These are phyloP conservation scores for Centruroides vittatus DNA, from an alignment of 1,140 invertebrate species.

Conservation along the genomic window DNA sequence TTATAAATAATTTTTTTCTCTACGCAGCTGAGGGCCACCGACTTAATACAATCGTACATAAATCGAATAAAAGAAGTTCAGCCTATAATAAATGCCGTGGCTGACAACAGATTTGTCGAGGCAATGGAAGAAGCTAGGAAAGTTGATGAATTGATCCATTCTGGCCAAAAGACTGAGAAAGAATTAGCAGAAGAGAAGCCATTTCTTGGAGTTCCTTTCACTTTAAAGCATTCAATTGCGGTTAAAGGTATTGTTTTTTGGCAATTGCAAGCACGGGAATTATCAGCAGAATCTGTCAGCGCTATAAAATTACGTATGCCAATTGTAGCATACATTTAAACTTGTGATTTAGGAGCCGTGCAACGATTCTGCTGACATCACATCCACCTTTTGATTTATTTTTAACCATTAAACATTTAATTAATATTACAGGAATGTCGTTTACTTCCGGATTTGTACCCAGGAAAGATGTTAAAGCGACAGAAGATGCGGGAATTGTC, in stretches of 20 bases:
- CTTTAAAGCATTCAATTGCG: conserved; percentile 19
- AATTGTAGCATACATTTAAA: no score
- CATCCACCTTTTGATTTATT: no score
- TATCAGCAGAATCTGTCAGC: no score
- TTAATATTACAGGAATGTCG: conserved; percentile 30
- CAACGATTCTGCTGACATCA: no score
- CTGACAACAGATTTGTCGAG: conserved; percentile 21
- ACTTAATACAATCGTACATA: conserved; percentile 24
- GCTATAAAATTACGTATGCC: no score
- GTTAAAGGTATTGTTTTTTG: conserved; percentile 15
- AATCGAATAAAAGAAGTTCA: conserved; percentile 22
- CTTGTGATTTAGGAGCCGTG: no score
- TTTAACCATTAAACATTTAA: no score
- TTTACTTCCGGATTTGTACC: conserved; percentile 33
- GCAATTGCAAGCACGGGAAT: no score
- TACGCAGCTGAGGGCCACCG: conserved; percentile 14
- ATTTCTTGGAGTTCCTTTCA: conserved; percentile 21
- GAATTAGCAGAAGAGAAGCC: conserved; percentile 15
- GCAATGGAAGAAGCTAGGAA: conserved; percentile 22
- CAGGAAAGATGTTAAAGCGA: conserved; percentile 37
- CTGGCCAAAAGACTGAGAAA: conserved; percentile 15
- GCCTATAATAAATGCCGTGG: conserved; percentile 24
- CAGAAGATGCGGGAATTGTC: conserved; percentile 50
- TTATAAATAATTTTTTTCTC: background rate
- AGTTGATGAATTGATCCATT: conserved; percentile 21